Percentiles rank a stretch among this genome's conserved stretches.
Conservation (phyloP, 2,797 vertebrate genomes). For the Chloroceryle amazona region DNA sequence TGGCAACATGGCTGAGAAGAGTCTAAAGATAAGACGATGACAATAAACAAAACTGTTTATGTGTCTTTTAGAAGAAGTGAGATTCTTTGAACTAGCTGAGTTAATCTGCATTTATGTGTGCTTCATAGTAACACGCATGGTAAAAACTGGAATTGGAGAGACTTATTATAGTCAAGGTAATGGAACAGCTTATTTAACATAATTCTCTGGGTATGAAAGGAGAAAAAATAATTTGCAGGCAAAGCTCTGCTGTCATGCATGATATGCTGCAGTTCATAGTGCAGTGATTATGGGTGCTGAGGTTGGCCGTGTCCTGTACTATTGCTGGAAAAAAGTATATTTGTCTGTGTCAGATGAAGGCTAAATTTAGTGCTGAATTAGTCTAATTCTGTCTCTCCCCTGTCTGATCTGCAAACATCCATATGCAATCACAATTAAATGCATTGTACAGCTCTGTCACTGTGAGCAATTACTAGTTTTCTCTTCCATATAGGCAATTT, state of each 20-base stretch:
- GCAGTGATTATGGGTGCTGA: not conserved
- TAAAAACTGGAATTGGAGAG: not conserved
- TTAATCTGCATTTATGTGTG: not conserved
- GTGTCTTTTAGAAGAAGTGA: not conserved
- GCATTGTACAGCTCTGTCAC: not conserved
- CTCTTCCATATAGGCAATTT: not conserved
- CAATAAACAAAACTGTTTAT: not conserved
- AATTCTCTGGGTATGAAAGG: not conserved
- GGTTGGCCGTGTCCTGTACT: rapidly evolving
- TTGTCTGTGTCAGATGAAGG: not conserved
- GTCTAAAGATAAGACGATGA: not conserved
- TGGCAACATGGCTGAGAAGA: not conserved
- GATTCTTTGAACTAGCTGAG: not conserved
- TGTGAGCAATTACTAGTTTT: not conserved
- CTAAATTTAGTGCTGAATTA: not conserved
- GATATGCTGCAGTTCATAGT: not conserved
- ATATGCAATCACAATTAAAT: not conserved
- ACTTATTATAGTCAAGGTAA: not conserved
- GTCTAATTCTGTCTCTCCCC: not conserved
- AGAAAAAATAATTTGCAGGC: not conserved
- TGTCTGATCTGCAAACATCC: not conserved
- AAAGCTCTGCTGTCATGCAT: not conserved
- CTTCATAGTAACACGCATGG: not conserved
- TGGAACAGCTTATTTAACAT: not conserved
- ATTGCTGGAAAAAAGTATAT: not conserved